A percentile compares a stretch with the other conserved stretches of the same genome.
Evolutionary conservation across 2,113 vertebrate species (phyloP).

Genomic region (Picathartes gymnocephalus): DNA sequence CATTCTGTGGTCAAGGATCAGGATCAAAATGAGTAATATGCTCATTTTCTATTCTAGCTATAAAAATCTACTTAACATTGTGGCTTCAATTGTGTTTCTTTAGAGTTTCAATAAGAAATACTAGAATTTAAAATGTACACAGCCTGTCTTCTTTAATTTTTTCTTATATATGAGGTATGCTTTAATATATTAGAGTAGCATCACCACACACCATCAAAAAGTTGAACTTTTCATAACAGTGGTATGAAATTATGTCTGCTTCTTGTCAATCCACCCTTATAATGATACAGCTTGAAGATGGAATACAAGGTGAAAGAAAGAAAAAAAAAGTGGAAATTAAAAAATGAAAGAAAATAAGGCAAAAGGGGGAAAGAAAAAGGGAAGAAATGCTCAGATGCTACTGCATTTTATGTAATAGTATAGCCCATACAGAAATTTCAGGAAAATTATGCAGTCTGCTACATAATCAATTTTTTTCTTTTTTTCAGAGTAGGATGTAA

Average conservation of each 20-base stretch:
- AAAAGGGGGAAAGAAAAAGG: not conserved
- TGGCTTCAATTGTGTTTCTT: not conserved
- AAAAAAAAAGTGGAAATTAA: not conserved
- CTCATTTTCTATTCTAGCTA: not conserved
- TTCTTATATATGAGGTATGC: not conserved
- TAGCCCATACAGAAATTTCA: constrained; percentile 17
- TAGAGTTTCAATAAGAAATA: not conserved
- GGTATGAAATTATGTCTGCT: not conserved
- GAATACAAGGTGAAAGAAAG: not conserved
- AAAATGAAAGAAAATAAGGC: not conserved
- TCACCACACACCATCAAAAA: not conserved
- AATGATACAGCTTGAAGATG: not conserved
- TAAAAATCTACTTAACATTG: not conserved
- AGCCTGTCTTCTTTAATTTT: not conserved
- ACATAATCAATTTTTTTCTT: not conserved
- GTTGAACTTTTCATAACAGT: not conserved
- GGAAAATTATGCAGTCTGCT: not conserved
- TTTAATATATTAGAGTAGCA: not conserved
- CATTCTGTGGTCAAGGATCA: not conserved
- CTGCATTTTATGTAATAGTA: not conserved
- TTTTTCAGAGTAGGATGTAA: not conserved
- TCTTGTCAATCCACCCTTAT: not conserved
- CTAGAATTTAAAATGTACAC: not conserved
- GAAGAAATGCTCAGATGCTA: not conserved
- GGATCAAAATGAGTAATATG: not conserved